These are phyloP conservation scores for Betta splendens DNA, from an alignment of 2,797 vertebrate genomes.

Conservation along the genomic window DNA sequence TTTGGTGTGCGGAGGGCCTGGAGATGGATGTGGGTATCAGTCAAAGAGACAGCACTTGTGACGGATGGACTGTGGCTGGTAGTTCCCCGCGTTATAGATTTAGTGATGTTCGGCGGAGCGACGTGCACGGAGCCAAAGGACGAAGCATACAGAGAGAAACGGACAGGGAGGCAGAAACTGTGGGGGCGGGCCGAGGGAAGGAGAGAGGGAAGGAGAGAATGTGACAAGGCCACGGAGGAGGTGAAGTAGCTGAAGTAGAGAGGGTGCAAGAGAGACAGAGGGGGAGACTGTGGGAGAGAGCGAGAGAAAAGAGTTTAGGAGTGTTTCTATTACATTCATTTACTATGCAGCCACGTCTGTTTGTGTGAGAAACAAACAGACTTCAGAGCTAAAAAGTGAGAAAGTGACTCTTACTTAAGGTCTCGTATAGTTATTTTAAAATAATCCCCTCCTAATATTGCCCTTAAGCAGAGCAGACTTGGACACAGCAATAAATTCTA, in stretches of 20 bases:
- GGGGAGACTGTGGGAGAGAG: conserved; percentile 2
- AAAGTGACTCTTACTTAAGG: conserved; percentile 11
- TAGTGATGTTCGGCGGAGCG: conserved; percentile 24
- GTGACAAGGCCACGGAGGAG: conserved; percentile 65
- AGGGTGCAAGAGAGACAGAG: conserved; percentile 29
- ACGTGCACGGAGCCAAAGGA: conserved; percentile 44
- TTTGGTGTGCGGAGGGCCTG: conserved; percentile 41
- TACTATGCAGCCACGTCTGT: conserved; percentile 4
- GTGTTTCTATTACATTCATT: conserved; percentile 33
- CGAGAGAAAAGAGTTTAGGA: too few relatives aligned
- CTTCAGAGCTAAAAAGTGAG: conserved; percentile 8
- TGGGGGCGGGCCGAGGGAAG: conserved; percentile 64
- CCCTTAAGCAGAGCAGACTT: not conserved
- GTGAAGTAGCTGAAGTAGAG: conserved; percentile 52
- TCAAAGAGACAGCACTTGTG: conserved; percentile 45
- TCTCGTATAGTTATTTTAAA: conserved; percentile 11
- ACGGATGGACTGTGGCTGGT: conserved; percentile 24
- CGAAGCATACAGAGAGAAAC: conserved; percentile 34
- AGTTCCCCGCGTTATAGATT: conserved; percentile 49
- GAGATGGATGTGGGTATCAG: conserved; percentile 28
- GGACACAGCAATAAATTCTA: not conserved
- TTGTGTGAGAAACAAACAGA: conserved; percentile 11
- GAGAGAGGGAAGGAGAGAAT: conserved; percentile 52
- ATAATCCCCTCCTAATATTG: not conserved
- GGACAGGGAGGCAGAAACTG: conserved; percentile 49